Evolutionary conservation across 37 sponge, comb jelly and placozoan species (phyloP), one percentile per base, ranked within the genome.

Genomic region (Cliona cf. orientalis): DNA sequence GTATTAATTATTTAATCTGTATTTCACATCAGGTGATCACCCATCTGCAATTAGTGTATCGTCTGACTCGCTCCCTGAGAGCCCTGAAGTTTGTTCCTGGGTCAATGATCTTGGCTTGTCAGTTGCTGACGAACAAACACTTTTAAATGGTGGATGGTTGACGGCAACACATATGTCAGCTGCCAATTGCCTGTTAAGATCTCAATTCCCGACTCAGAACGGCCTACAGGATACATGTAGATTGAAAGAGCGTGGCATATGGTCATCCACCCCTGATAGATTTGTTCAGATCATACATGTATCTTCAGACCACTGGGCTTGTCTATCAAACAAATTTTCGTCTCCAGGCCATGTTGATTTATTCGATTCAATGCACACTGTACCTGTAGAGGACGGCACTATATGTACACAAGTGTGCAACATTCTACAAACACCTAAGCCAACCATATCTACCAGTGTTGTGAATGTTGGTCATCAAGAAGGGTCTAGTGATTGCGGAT

Each of bases 31-130:
- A 49, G 55, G 17, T 17, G 55, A 49, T 49, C 17, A 17, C 55
- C 55, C 14, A 49, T 11, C n/a, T n/a, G n/a, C n/a, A n/a, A n/a
- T 7, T 62, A 62, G 28, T 7, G 6, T 62, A 12, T 12, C 22
- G 28, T n/a, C 23, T 26, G 22, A n/a, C 64, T n/a, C 64, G 23
- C 28, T 26, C 12, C 64, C 64, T 62, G 64, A 62, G 26, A 62
- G 26, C 64, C 64, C 64, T 62, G 64, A 62, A n/a, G 12, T 62
- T 25, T 7, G 28, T 26, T 62, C 64, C 7, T 62, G 64, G 64
- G 64, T 62, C 6, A n/a, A 62, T 62, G 64, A 62, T 62, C 64
- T 62, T n/a, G 64, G 64, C 28, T 62, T 62, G 64, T 62, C 64
- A 62, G 26, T 62, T 23, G 64, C 64, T 7, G 64, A 62, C 28